A percentile compares a stretch with the other conserved stretches of the same genome.
phyloP scores from a whole-genome alignment of 2,797 vertebrate species.

The Nannoperca australis region DNA sequence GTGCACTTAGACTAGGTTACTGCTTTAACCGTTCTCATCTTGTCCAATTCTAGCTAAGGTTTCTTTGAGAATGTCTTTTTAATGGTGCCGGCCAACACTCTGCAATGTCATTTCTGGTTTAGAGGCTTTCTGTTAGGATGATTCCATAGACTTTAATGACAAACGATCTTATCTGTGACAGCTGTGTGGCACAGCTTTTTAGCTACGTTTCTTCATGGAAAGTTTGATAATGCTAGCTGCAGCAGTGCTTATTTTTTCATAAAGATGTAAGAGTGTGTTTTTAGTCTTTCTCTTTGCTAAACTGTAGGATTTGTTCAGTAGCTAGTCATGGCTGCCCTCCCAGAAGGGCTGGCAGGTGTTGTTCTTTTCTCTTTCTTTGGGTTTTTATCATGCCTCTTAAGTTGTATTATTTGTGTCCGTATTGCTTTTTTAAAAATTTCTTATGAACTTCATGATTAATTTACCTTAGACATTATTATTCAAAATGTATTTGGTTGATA shows the following conservation, averaged over 20 bases:
- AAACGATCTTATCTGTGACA: slow-evolving; percentile 60
- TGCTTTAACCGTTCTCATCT: slow-evolving; percentile 78
- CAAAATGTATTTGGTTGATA: slow-evolving; percentile 90
- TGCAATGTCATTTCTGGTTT: slow-evolving; percentile 58
- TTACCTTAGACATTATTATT: slow-evolving; percentile 88
- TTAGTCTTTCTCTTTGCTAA: slow-evolving; percentile 75
- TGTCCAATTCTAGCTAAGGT: slow-evolving; percentile 64
- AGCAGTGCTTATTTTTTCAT: slow-evolving; percentile 70
- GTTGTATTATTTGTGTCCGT: slow-evolving; percentile 79
- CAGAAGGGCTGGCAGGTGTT: slow-evolving; percentile 73
- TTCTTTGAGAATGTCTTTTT: slow-evolving; percentile 75
- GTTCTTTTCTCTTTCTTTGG: slow-evolving; percentile 64
- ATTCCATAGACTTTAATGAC: slow-evolving; percentile 64
- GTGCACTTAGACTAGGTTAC: slow-evolving; percentile 84
- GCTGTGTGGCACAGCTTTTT: slow-evolving; percentile 61
- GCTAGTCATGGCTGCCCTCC: slow-evolving; percentile 74
- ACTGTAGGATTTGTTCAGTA: slow-evolving; percentile 79
- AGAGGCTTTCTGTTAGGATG: slow-evolving; percentile 52
- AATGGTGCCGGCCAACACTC: slow-evolving; percentile 69
- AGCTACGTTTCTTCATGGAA: slow-evolving; percentile 55
- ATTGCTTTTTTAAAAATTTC: slow-evolving; percentile 75
- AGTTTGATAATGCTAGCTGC: slow-evolving; percentile 65
- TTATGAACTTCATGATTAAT: slow-evolving; percentile 85
- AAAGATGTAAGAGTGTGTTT: slow-evolving; percentile 71
- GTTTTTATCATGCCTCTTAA: slow-evolving; percentile 70